These are phyloP conservation scores for Hyppa rectilinea DNA, from an alignment of 2,888 invertebrate species.

Conservation along the genomic window DNA sequence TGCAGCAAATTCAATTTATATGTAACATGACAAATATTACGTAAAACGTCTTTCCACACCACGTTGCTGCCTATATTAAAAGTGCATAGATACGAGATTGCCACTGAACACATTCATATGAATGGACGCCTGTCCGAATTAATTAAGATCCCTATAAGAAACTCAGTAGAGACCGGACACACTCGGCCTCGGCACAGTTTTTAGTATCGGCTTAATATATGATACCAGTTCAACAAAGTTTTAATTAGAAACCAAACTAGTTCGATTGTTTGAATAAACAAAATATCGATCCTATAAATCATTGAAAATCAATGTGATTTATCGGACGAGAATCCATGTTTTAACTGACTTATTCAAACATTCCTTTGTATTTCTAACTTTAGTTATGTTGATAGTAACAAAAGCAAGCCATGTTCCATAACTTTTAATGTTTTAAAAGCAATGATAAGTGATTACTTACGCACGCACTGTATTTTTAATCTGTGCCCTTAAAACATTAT, in stretches of 20 bases:
- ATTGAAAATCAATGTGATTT: constrained; percentile 43
- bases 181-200: constrained; percentile 56
- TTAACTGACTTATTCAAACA: constrained; percentile 26
- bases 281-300: constrained; percentile 32
- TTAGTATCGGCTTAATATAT: constrained; percentile 54
- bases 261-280: constrained; percentile 49
- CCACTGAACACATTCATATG: constrained; percentile 54
- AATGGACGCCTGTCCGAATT: constrained; percentile 56
- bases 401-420: constrained; percentile 12
- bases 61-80: constrained; percentile 23
- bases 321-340: constrained; percentile 40
- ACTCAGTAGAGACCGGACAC: constrained; percentile 41
- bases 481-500: constrained; percentile 36
- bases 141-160: constrained; percentile 55
- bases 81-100: constrained; percentile 46
- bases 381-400: constrained; percentile 12
- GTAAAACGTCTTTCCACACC: constrained; percentile 43
- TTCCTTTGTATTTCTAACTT: constrained; percentile 29
- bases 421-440: constrained; percentile 48
- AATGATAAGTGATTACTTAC: constrained; percentile 27
- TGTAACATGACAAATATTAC: constrained; percentile 6
- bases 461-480: constrained; percentile 38
- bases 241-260: constrained; percentile 52
- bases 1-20: constrained; percentile 2
- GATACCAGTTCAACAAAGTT: constrained; percentile 35